Evolutionary conservation across 2,888 invertebrate species (phyloP), one percentile per base, ranked within the genome.

Genomic region (Cremastinae sp.): DNA sequence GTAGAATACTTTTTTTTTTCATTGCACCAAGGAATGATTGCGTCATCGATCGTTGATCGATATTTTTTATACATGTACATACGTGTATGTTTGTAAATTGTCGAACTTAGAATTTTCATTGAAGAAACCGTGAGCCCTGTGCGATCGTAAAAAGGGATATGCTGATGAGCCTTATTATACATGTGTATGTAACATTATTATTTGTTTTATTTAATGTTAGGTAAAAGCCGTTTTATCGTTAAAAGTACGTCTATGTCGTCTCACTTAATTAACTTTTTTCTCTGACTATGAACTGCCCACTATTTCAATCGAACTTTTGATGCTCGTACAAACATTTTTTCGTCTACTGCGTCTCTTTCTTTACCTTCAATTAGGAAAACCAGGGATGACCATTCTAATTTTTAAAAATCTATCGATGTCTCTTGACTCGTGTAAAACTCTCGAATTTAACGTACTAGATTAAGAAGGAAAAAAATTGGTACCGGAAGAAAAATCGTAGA

Each of bases 301-400:
- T 49, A 47, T 41, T 35, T 75, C 72, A 55, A 76, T 76, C 76
- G 76, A 76, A 76, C 72, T 72, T 72, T 62, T 64, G 62, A 72
- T 69, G 72, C 64, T 64, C 62, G 58, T 71, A 64, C 20, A 53
- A 75, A 75, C 65, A 59, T 39, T n/a, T n/a, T n/a, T n/a, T n/a
- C n/a, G n/a, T n/a, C n/a, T n/a, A n/a, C n/a, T n/a, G n/a, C 49
- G 55, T 59, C 61, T 37, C 14, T 28, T 43, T 18, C 37, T 47
- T 14, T 55, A 43, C 39, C 47, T n/a, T 18, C 14, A 35, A 12
- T 51, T 4, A 39, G 58, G 43, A 22, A n/a, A n/a, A n/a, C n/a
- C 14, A 41, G 28, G n/a, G 39, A 49, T 16, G 20, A 56, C 56
- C 39, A 45, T 20, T 51, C 43, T 41, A 49, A 75, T 65, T 43